Evolutionary conservation across 1,140 invertebrate genomes (phyloP).

Genomic region (Lamellibrachia luymesi): DNA sequence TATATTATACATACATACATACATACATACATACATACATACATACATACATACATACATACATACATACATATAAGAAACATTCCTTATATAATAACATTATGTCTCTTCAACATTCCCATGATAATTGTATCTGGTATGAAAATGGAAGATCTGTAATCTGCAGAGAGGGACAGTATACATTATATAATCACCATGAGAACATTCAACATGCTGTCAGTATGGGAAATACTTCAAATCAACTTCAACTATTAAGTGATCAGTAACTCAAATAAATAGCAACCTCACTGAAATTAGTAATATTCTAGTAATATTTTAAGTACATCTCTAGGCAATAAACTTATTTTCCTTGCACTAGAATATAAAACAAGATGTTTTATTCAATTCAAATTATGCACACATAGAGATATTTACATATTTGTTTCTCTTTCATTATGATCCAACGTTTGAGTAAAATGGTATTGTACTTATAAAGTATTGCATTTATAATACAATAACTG

Average conservation of each 20-base stretch:
- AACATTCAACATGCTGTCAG: not conserved
- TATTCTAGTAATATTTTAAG: not conserved
- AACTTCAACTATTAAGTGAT: not conserved
- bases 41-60: not conserved
- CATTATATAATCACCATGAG: not conserved
- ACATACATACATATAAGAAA: not conserved
- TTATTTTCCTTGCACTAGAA: too few species aligned
- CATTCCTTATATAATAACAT: not conserved
- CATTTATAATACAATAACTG: conserved; percentile 3
- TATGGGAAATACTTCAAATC: not conserved
- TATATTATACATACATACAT: not conserved
- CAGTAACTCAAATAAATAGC: not conserved
- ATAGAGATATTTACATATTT: too few species aligned
- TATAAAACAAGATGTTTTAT: too few species aligned
- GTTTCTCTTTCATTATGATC: too few species aligned
- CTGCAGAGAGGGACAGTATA: not conserved
- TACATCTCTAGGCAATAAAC: too few species aligned
- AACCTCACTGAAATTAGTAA: not conserved
- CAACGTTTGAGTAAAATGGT: too few species aligned
- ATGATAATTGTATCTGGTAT: not conserved
- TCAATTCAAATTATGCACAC: too few species aligned
- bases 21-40: too few species aligned
- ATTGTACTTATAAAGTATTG: not conserved
- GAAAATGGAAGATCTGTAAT: not conserved
- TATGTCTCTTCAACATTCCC: not conserved